phyloP scores from a whole-genome alignment of 2,888 invertebrate species.

The Noctua comes region DNA sequence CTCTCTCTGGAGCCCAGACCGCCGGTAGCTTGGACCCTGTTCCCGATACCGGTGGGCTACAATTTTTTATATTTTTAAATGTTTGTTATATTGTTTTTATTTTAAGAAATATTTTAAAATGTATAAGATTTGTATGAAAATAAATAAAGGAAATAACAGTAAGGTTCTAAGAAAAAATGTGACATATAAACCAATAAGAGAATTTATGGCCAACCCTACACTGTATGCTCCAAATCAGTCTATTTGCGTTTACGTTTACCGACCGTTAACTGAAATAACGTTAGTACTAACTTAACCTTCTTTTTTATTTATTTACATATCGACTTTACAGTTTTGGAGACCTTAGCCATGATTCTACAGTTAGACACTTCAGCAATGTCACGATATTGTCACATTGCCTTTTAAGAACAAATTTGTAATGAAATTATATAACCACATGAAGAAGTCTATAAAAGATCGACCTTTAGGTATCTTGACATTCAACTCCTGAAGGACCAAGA shows the following conservation, averaged over 20 bases:
- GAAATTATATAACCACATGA: constrained; percentile 36
- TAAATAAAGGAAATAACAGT: too few relatives aligned
- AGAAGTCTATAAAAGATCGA: background rate
- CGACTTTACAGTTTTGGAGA: constrained; percentile 52
- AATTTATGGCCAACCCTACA: constrained; percentile 36
- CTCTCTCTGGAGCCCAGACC: too few relatives aligned
- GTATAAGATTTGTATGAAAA: too few relatives aligned
- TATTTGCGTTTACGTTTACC: constrained; percentile 52
- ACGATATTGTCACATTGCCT: constrained; percentile 21
- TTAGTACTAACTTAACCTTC: constrained; percentile 51
- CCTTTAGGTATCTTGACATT: background rate
- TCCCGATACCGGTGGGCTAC: too few relatives aligned
- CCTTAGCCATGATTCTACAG: constrained; percentile 56
- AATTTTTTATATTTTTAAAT: too few relatives aligned
- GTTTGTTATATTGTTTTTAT: too few relatives aligned
- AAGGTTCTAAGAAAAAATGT: too few relatives aligned
- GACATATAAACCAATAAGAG: too few relatives aligned
- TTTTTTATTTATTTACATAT: constrained; percentile 55
- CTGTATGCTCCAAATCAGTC: constrained; percentile 23
- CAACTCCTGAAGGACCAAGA: too few relatives aligned
- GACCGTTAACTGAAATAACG: constrained; percentile 47
- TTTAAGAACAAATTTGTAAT: constrained; percentile 32
- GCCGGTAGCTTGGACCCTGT: too few relatives aligned
- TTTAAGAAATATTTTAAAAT: too few relatives aligned
- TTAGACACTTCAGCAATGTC: constrained; percentile 46